A percentile compares a stretch with the other conserved stretches of the same genome.
Conservation (phyloP, 2,888 invertebrate genomes). For the Gordius sp. region DNA sequence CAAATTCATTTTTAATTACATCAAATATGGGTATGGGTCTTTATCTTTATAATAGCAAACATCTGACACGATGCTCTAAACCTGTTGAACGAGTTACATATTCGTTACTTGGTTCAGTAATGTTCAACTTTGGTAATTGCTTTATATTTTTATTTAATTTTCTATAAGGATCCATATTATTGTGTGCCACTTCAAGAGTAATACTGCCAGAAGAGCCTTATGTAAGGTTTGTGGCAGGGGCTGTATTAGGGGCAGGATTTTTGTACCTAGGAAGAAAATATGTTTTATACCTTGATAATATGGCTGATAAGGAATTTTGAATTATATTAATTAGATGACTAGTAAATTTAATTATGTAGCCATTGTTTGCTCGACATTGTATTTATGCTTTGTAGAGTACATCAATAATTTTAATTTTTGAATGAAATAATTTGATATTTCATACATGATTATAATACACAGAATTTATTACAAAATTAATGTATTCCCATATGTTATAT, state of each 20-base stretch:
- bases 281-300: conserved; percentile 5
- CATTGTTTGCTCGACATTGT: too few relatives aligned
- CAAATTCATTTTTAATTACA: conserved; percentile 3
- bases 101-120: background rate
- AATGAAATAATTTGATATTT: too few relatives aligned
- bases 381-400: too few relatives aligned
- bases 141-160: background rate
- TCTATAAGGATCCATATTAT: conserved; percentile 1
- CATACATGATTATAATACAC: too few relatives aligned
- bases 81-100: background rate
- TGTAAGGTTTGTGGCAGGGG: background rate
- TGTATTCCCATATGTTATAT: too few relatives aligned
- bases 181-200: conserved; percentile 6
- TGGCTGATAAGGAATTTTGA: too few relatives aligned
- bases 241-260: conserved; percentile 7
- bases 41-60: conserved; percentile 4
- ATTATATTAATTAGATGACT: too few relatives aligned
- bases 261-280: conserved; percentile 3
- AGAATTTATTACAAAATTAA: too few relatives aligned
- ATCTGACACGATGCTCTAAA: background rate
- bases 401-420: too few relatives aligned
- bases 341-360: too few relatives aligned
- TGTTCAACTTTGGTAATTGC: conserved; percentile 5
- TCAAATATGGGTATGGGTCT: conserved; percentile 11
- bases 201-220: conserved; percentile 11